Evolutionary conservation across 2,797 vertebrate genomes (phyloP), one percentile per base, ranked within the genome.

Genomic region (Taeniopygia guttata): DNA sequence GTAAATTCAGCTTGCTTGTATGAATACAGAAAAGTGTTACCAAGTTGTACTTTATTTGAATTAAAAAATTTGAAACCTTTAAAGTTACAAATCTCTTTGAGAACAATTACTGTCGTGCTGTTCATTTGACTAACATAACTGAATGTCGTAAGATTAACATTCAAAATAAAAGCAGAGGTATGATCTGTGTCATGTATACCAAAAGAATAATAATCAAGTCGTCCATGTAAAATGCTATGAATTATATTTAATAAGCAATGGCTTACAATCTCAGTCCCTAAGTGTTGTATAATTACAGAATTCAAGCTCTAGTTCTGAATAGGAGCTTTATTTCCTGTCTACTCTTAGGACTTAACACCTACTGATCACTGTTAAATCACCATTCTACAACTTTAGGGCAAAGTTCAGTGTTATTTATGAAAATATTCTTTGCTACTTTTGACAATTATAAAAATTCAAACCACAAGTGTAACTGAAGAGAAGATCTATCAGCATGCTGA

Each of bases 161-260:
- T 84, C 27, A 68, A 92, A 96, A 96, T 95, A 90, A 95, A 95
- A 80, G 86, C 46, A 93, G 55, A 89, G 11, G 49, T 59, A 76
- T 1, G 12, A 91, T 87, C 56, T 60, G 34, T 93, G 86, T 87
- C 86, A 42, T 19, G 68, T 91, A 92, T 94, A 90, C 72, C 86
- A 94, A 95, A 95, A 87, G 69, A 94, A 90, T 79, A 86, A 80
- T 36, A 49, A 95, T 84, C 38, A 94, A 87, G 77, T 84, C 16
- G 16, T 89, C 64, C 87, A 77, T 82, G 40, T 69, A 87, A 96
- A 93, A 87, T 83, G 75, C 74, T 51, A 73, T 83, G n/a, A 78
- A 84, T 78, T 81, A 95, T 83, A 92, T 92, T 95, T 93, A 93
- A 96, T 92, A 92, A 94, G 87, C 58, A 58, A 25, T 79, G 73